phyloP scores from a whole-genome alignment of 2,113 vertebrate species.

The Pitta sordida region DNA sequence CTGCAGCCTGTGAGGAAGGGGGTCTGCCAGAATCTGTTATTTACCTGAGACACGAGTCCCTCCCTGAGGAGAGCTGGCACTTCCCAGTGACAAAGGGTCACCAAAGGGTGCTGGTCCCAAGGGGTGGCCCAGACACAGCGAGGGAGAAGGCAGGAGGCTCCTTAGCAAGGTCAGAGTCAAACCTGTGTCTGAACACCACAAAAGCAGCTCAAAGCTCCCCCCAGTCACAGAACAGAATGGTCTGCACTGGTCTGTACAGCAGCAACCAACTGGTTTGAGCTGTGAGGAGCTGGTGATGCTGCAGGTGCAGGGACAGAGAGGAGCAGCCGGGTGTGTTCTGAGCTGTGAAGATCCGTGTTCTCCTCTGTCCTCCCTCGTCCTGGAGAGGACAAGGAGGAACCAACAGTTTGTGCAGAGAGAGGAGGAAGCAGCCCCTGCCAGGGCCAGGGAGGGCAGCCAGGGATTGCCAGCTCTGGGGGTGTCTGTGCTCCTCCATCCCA shows the following conservation, averaged over 20 bases:
- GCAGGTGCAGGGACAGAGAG: background rate
- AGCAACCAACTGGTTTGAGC: background rate
- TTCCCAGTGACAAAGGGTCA: accelerated
- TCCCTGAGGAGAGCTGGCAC: background rate
- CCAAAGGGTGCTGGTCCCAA: background rate
- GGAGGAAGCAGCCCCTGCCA: background rate
- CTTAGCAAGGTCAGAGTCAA: no score
- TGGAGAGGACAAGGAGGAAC: background rate
- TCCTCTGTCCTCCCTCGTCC: background rate
- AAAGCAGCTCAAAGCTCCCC: background rate
- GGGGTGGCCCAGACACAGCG: background rate
- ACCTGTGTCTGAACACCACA: accelerated
- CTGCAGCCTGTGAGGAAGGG: no score
- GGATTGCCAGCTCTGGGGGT: background rate
- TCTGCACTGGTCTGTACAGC: background rate
- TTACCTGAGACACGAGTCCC: background rate
- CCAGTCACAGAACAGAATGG: background rate
- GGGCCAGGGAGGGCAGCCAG: background rate
- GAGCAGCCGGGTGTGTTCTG: background rate
- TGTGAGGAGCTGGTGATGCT: accelerated
- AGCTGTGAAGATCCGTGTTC: accelerated
- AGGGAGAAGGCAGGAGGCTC: background rate
- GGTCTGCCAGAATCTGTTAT: background rate
- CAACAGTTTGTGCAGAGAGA: background rate
- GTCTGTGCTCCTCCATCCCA: background rate